These are phyloP conservation scores for Caenorhabditis virilis DNA, from an alignment of 2,888 invertebrate genomes.

Conservation along the genomic window DNA sequence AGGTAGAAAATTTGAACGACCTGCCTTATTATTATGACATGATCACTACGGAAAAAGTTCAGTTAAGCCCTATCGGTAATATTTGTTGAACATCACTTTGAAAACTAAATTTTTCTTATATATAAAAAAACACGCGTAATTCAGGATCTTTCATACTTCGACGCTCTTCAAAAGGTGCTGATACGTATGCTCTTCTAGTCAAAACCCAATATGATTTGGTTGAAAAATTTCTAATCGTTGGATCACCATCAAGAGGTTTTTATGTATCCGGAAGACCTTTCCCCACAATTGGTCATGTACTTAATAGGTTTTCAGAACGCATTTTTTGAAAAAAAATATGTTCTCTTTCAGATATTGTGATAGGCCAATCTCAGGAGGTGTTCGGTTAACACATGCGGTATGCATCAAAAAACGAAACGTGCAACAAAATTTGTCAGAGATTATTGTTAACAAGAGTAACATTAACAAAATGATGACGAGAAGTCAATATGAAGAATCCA, in stretches of 20 bases:
- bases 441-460: too few relatives aligned
- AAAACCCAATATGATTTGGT: constrained; percentile 36
- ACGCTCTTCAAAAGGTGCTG: constrained; percentile 37
- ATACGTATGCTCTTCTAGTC: constrained; percentile 41
- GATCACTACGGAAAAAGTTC: constrained; percentile 20
- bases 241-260: constrained; percentile 27
- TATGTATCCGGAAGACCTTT: constrained; percentile 41
- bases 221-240: constrained; percentile 44
- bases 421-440: too few relatives aligned
- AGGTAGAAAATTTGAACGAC: constrained; percentile 14
- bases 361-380: constrained; percentile 35
- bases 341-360: constrained; percentile 36
- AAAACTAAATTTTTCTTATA: not conserved
- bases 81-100: not conserved
- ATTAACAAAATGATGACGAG: too few relatives aligned
- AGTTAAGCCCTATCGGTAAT: constrained; percentile 11
- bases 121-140: too few relatives aligned
- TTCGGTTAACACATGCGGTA: constrained; percentile 37
- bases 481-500: too few relatives aligned
- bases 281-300: constrained; percentile 35
- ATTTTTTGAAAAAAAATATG: not conserved
- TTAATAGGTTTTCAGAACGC: constrained; percentile 34
- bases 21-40: constrained; percentile 34
- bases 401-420: constrained; percentile 14
- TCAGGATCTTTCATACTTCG: constrained; percentile 42